These are phyloP conservation scores for Caradrina clavipalpis DNA, from an alignment of 2,888 invertebrate genomes.

Conservation along the genomic window DNA sequence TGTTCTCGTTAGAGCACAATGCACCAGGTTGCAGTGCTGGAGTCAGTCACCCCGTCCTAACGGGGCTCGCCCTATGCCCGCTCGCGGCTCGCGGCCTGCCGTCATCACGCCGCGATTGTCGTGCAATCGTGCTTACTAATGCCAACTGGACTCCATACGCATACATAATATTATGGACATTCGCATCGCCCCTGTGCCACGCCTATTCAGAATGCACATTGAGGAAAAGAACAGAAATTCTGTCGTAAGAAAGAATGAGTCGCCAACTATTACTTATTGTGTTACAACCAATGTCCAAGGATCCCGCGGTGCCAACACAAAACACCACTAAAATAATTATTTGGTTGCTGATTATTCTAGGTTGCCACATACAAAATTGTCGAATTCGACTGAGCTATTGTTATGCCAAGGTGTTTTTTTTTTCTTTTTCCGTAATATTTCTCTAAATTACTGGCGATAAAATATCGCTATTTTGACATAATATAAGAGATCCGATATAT, in stretches of 20 bases:
- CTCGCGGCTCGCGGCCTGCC: conserved; percentile 76
- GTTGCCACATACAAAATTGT: conserved; percentile 25
- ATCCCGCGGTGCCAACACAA: conserved; percentile 77
- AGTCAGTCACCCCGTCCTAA: conserved; percentile 90
- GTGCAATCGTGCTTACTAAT: conserved; percentile 85
- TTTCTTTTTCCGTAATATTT: neutral
- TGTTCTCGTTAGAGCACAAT: conserved; percentile 91
- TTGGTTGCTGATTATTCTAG: conserved; percentile 55
- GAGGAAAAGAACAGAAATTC: conserved; percentile 57
- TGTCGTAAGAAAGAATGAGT: conserved; percentile 49
- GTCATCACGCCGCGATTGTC: conserved; percentile 85
- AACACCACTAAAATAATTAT: conserved; percentile 67
- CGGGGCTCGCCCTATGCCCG: conserved; percentile 89
- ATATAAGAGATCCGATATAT: conserved; percentile 65
- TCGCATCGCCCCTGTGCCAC: conserved; percentile 66
- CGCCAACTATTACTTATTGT: conserved; percentile 47
- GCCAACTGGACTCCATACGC: conserved; percentile 80
- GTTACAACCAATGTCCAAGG: conserved; percentile 72
- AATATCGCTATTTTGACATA: conserved; percentile 47
- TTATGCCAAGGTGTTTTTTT: neutral
- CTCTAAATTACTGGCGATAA: conserved; percentile 3
- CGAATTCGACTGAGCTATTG: conserved; percentile 30
- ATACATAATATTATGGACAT: conserved; percentile 75
- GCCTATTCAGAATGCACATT: conserved; percentile 64
- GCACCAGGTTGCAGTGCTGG: conserved; percentile 89